These are phyloP conservation scores for Drosophila tsacasi DNA, from an alignment of 1,140 invertebrate genomes.

Conservation along the genomic window DNA sequence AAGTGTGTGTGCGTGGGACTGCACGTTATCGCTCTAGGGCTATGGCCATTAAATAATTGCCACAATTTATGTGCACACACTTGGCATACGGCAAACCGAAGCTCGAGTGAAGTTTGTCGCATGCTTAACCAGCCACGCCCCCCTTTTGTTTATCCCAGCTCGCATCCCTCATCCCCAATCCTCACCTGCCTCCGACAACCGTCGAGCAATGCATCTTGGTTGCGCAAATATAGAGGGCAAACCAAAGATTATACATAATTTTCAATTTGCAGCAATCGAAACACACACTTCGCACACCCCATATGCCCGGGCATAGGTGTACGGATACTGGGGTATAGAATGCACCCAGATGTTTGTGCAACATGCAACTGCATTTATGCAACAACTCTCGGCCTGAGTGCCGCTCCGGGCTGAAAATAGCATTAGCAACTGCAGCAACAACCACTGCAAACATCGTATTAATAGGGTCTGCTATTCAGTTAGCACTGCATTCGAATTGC, in stretches of 20 bases:
- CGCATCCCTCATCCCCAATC: neutral
- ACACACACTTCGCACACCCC: constrained; percentile 12
- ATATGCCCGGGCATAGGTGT: neutral
- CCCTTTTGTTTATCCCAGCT: neutral
- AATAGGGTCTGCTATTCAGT: constrained; percentile 46
- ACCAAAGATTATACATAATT: constrained; percentile 80
- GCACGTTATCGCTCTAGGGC: constrained; percentile 64
- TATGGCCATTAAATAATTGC: constrained; percentile 77
- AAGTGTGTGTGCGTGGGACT: constrained; percentile 17
- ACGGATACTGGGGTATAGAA: constrained; percentile 6
- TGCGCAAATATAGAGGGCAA: constrained; percentile 62
- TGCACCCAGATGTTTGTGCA: constrained; percentile 55
- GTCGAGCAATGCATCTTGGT: constrained; percentile 69
- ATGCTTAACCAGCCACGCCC: constrained; percentile 17
- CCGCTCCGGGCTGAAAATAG: constrained; percentile 50
- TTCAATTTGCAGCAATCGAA: constrained; percentile 63
- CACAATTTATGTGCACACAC: constrained; percentile 78
- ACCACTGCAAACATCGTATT: constrained; percentile 29
- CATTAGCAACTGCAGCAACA: constrained; percentile 31
- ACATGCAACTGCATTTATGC: constrained; percentile 74
- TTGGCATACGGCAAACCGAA: constrained; percentile 58
- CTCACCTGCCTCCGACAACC: constrained; percentile 1
- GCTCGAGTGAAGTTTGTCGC: constrained; percentile 51
- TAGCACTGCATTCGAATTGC: constrained; percentile 42
- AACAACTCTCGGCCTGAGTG: constrained; percentile 64